Conservation (phyloP, 2,888 invertebrate genomes). For the Dryobotodes eremita region DNA sequence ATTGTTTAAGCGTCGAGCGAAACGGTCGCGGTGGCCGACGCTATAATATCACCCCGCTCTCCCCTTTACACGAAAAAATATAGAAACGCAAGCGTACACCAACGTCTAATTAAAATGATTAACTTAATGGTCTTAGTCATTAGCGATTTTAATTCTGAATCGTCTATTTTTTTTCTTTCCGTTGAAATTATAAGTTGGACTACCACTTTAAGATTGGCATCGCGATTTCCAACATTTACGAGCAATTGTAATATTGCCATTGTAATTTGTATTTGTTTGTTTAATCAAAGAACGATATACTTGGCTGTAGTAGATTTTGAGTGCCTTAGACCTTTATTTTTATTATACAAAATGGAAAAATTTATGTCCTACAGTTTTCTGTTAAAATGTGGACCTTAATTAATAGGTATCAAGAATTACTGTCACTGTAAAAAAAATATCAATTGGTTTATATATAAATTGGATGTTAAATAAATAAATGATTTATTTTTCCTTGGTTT, state of each 20-base stretch:
- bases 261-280: constrained; percentile 68
- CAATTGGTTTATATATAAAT: not conserved
- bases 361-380: not conserved
- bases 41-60: constrained; percentile 57
- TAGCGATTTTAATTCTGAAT: constrained; percentile 90
- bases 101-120: constrained; percentile 91
- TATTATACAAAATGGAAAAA: not conserved
- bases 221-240: constrained; percentile 79
- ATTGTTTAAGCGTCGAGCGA: constrained; percentile 40
- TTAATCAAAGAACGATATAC: constrained; percentile 29
- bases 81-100: constrained; percentile 83
- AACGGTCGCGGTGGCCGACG: constrained; percentile 35
- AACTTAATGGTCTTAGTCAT: constrained; percentile 91
- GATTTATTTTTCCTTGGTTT: no score
- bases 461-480: not conserved
- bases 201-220: constrained; percentile 81
- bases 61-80: constrained; percentile 73
- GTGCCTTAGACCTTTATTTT: not conserved
- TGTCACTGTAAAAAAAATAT: not conserved
- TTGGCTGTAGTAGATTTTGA: constrained; percentile 1
- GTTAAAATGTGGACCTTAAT: not conserved
- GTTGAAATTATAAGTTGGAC: constrained; percentile 83
- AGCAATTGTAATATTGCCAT: constrained; percentile 75
- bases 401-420: no score
- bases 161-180: constrained; percentile 81